Evolutionary conservation across 2,113 vertebrate species (phyloP).

Genomic region (Rhynchomys soricoides): DNA sequence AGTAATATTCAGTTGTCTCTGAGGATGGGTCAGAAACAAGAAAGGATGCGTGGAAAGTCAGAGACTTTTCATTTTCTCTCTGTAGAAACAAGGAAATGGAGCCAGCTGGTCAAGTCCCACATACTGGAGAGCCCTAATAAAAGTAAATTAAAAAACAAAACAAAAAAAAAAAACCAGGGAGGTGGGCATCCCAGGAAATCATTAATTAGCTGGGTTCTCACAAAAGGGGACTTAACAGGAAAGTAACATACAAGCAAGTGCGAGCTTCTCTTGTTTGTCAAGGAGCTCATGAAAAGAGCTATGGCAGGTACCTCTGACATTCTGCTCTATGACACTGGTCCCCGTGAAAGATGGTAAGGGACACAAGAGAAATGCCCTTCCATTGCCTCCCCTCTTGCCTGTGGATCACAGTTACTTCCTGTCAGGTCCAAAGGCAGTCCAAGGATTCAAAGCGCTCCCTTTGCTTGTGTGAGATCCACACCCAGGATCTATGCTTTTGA

Average conservation of each 20-base stretch:
- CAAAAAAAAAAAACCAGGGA: no score
- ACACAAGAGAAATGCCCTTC: neutral
- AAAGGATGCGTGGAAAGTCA: neutral
- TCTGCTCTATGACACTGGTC: neutral
- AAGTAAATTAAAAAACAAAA: neutral
- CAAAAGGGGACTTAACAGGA: neutral
- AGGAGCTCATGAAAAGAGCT: neutral
- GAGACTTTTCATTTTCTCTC: slow-evolving; percentile 20
- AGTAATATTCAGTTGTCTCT: neutral
- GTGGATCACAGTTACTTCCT: neutral
- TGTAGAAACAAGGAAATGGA: slow-evolving; percentile 18
- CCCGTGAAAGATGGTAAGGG: neutral
- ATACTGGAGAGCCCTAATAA: neutral
- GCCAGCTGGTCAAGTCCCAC: neutral
- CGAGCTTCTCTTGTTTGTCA: neutral
- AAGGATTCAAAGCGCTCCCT: fast-evolving
- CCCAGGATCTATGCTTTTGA: no score
- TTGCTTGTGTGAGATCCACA: neutral
- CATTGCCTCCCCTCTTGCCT: neutral
- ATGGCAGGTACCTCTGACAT: neutral
- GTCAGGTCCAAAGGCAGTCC: neutral
- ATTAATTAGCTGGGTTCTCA: neutral
- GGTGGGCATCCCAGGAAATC: no score
- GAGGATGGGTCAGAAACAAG: neutral
- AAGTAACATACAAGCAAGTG: neutral